Evolutionary conservation across 2,113 vertebrate genomes (phyloP).

Genomic region (Regulus satrapa): DNA sequence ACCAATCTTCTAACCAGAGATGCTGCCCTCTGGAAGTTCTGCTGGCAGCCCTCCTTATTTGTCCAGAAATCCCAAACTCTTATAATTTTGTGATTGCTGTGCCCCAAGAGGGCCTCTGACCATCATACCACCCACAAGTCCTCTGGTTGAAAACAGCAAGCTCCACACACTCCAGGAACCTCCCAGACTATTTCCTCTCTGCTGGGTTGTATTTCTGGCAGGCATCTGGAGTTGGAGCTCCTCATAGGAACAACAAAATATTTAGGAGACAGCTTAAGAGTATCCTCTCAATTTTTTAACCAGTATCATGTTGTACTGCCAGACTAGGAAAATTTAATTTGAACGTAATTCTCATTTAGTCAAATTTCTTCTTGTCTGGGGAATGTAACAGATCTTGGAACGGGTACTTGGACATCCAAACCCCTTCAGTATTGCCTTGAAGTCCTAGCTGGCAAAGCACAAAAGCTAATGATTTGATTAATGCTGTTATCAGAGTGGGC

Average conservation of each 20-base stretch:
- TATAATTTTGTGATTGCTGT: not conserved
- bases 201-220: not conserved
- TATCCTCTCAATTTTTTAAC: not conserved
- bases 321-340: not conserved
- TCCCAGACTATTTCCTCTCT: not conserved
- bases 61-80: not conserved
- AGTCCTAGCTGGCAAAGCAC: slow-evolving; percentile 12
- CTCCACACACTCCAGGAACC: not conserved
- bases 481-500: slow-evolving; percentile 25
- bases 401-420: not conserved
- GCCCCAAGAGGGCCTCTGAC: not conserved
- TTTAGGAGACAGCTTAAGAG: not conserved
- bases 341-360: not conserved
- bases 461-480: slow-evolving; percentile 59
- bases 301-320: not conserved
- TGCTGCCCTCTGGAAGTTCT: not conserved
- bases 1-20: no score
- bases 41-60: not conserved
- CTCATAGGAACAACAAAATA: not conserved
- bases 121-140: not conserved
- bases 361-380: not conserved
- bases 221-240: not conserved
- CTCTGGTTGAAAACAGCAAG: not conserved
- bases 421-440: not conserved
- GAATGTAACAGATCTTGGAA: not conserved